Percentiles rank a stretch among this genome's conserved stretches.
These are phyloP conservation scores for Pedetes capensis DNA, from an alignment of 2,113 vertebrate genomes.

Conservation along the genomic window DNA sequence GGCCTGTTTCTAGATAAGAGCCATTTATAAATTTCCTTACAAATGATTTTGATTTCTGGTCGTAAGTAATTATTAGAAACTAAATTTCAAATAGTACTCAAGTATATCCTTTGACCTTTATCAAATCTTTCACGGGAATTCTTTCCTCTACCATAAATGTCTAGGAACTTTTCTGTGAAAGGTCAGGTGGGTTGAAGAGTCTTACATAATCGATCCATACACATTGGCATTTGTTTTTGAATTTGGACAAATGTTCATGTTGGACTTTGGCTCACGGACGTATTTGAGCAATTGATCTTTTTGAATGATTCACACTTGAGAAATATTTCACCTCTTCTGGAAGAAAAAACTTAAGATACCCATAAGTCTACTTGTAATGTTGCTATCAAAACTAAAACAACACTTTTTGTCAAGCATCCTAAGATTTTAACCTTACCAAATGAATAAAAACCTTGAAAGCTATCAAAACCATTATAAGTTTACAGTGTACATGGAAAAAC, in stretches of 20 bases:
- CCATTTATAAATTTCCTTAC: constrained; percentile 5
- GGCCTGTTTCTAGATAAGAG: neutral
- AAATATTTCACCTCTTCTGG: neutral
- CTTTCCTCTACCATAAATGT: constrained; percentile 58
- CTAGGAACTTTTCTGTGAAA: constrained; percentile 66
- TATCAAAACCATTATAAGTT: neutral
- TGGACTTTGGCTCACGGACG: constrained; percentile 42
- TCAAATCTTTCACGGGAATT: constrained; percentile 49
- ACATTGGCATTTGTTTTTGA: constrained; percentile 76
- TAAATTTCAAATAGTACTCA: constrained; percentile 52
- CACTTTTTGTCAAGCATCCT: neutral
- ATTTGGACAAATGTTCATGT: constrained; percentile 65
- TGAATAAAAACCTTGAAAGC: neutral
- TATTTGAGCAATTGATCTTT: constrained; percentile 68
- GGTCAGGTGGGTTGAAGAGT: constrained; percentile 64
- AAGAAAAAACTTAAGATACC: neutral
- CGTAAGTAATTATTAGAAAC: constrained; percentile 60
- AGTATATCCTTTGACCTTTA: constrained; percentile 69
- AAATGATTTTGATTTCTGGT: constrained; percentile 52
- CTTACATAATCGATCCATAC: constrained; percentile 61
- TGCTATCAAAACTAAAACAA: neutral
- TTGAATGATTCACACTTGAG: constrained; percentile 11
- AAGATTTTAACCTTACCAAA: neutral
- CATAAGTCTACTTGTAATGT: neutral
- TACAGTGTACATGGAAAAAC: neutral